These are phyloP conservation scores for Hypanus sabinus DNA, from an alignment of 2,113 vertebrate genomes.

Conservation along the genomic window DNA sequence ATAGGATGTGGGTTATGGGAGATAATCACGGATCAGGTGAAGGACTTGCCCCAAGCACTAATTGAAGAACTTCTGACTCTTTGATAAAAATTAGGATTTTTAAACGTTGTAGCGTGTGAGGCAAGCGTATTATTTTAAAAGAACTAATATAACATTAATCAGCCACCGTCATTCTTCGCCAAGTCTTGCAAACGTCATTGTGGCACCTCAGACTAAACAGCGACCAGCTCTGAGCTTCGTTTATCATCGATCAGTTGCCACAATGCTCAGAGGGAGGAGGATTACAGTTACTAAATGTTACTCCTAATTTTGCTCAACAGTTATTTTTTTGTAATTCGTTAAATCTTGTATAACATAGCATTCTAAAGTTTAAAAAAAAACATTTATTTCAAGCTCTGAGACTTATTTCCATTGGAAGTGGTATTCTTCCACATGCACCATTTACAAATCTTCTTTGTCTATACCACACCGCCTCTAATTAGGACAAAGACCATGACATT, in stretches of 20 bases:
- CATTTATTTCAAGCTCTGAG: constrained; percentile 33
- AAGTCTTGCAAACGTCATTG: neutral
- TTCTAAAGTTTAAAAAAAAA: constrained; percentile 3
- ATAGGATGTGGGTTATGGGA: neutral
- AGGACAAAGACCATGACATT: neutral
- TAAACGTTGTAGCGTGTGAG: neutral
- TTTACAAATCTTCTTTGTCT: constrained; percentile 27
- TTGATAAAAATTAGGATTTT: neutral
- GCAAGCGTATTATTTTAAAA: neutral
- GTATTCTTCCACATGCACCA: constrained; percentile 53
- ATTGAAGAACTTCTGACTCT: neutral
- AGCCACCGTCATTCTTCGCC: constrained; percentile 13
- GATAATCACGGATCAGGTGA: too few species aligned
- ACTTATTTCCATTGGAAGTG: constrained; percentile 42
- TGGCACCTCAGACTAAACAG: neutral
- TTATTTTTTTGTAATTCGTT: neutral
- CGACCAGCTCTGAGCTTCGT: neutral
- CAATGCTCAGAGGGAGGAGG: neutral
- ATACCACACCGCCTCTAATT: neutral
- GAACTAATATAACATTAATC: neutral
- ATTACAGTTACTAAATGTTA: neutral
- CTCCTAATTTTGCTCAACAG: neutral
- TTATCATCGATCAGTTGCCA: neutral
- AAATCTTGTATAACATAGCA: neutral
- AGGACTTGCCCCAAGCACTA: neutral